Conservation (phyloP, 2,888 invertebrate species). For the Zeuzera pyrina region DNA sequence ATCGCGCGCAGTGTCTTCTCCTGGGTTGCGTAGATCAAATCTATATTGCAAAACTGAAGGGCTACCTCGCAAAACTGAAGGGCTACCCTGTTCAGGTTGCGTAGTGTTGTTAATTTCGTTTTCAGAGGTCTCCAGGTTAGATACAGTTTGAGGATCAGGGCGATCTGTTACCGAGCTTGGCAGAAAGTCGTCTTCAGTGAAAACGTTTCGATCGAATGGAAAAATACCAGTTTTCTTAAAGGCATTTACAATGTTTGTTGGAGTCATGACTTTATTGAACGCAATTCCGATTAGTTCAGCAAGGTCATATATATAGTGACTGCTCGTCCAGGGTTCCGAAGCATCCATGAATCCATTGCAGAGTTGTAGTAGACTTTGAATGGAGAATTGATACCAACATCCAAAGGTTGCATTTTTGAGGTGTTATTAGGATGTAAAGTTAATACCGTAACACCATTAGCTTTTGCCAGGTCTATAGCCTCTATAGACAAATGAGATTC, state of each 20-base stretch:
- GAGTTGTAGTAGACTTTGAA: conserved; percentile 27
- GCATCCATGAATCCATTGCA: conserved; percentile 26
- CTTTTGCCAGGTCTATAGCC: conserved; percentile 24
- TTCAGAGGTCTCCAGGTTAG: too few relatives aligned
- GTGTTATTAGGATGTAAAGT: conserved; percentile 38
- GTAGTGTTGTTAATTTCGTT: too few relatives aligned
- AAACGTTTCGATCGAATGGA: conserved; percentile 21
- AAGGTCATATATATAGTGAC: conserved; percentile 33
- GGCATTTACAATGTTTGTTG: conserved; percentile 28
- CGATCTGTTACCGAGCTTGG: conserved; percentile 15
- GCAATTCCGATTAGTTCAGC: conserved; percentile 19
- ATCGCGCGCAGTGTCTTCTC: too few relatives aligned
- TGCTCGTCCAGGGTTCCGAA: conserved; percentile 30
- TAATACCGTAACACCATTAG: conserved; percentile 33
- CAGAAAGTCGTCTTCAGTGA: conserved; percentile 23
- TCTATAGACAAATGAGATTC: conserved; percentile 23
- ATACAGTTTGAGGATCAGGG: neutral
- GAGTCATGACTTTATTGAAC: conserved; percentile 20
- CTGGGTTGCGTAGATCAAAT: too few relatives aligned
- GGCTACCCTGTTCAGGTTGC: too few relatives aligned
- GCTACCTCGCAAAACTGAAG: too few relatives aligned
- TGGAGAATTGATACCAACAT: conserved; percentile 32
- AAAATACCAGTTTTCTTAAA: conserved; percentile 16
- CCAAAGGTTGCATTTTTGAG: conserved; percentile 38
- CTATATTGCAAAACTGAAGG: too few relatives aligned